Conservation (phyloP, 2,888 invertebrate species). For the Euzetes globulus region DNA sequence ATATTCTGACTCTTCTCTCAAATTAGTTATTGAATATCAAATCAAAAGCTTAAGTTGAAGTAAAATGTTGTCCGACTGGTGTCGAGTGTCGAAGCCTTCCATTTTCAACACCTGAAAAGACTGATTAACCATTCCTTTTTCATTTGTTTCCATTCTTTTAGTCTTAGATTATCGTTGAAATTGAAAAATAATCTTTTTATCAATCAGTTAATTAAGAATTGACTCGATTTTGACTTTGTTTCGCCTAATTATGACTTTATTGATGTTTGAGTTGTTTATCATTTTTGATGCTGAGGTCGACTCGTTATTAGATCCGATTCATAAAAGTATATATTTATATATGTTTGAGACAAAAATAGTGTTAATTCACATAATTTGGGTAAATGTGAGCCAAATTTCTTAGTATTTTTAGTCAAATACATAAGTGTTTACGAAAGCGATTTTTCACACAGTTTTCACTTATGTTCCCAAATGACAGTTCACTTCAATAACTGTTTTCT, state of each 20-base stretch:
- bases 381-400: neutral
- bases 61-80: neutral
- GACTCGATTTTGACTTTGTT: neutral
- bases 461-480: too few relatives aligned
- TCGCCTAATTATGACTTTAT: neutral
- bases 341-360: conserved; percentile 10
- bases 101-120: neutral
- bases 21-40: neutral
- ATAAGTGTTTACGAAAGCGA: conserved; percentile 43
- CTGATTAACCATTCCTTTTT: neutral
- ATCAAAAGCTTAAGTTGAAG: neutral
- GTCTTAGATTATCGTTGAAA: too few relatives aligned
- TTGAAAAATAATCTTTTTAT: too few relatives aligned
- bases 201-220: too few relatives aligned
- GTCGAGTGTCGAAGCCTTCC: neutral
- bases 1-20: neutral
- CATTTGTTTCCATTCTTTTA: too few relatives aligned
- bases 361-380: neutral
- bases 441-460: conserved; percentile 50
- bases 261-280: neutral
- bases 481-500: too few relatives aligned
- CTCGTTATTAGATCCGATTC: neutral
- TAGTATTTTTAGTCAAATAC: neutral
- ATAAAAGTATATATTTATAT: too few relatives aligned
- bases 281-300: neutral